These are phyloP conservation scores for Hesperophylax magnus DNA, from an alignment of 1,140 invertebrate species.

Conservation along the genomic window DNA sequence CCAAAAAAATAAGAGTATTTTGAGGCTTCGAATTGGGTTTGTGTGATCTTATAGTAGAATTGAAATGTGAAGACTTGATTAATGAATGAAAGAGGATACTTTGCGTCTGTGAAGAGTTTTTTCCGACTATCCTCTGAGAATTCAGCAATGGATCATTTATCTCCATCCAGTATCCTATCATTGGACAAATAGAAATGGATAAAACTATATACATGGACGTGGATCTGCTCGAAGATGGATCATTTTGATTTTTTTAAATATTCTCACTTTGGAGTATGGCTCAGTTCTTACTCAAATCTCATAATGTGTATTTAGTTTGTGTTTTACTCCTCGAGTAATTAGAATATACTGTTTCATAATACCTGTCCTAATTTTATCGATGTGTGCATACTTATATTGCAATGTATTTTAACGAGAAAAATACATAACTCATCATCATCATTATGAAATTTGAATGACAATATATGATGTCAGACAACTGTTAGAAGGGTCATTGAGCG, in stretches of 20 bases:
- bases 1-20: too few species aligned
- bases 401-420: too few species aligned
- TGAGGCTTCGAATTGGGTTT: not conserved
- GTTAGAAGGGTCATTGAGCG: too few species aligned
- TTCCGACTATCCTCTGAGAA: not conserved
- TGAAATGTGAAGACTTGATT: conserved; percentile 9
- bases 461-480: too few species aligned
- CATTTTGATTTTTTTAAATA: conserved; percentile 6
- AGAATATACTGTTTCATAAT: too few species aligned
- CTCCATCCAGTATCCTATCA: conserved; percentile 33
- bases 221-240: not conserved
- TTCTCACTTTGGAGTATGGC: not conserved
- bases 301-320: too few species aligned
- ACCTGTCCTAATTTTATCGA: too few species aligned
- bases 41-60: not conserved
- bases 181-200: conserved; percentile 22
- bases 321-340: too few species aligned
- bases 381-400: too few species aligned
- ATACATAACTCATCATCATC: too few species aligned
- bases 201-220: conserved; percentile 5
- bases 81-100: conserved; percentile 12
- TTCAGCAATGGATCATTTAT: conserved; percentile 6
- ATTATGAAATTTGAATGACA: too few species aligned
- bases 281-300: too few species aligned
- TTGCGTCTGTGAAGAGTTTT: not conserved